These are phyloP conservation scores for Elysia crispata DNA, from an alignment of 2,888 invertebrate species.

Conservation along the genomic window DNA sequence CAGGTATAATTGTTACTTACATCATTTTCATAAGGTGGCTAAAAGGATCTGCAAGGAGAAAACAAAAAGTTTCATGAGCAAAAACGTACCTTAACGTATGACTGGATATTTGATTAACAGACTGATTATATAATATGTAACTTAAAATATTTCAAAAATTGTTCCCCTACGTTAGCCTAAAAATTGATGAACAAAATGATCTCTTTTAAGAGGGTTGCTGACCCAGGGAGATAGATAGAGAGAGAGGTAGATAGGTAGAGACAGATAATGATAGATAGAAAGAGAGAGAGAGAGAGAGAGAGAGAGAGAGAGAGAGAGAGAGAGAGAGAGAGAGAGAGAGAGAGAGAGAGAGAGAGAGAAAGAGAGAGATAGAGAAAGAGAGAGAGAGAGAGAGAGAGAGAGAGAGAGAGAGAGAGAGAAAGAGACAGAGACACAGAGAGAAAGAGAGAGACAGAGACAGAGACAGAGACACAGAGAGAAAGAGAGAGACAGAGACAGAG, in stretches of 20 bases:
- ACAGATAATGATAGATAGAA: not conserved
- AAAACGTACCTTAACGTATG: no score
- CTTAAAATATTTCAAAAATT: no score
- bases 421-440: constrained; percentile 22
- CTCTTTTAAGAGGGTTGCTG: constrained; percentile 13
- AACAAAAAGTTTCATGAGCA: no score
- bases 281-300: constrained; percentile 23
- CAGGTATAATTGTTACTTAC: no score
- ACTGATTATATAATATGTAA: no score
- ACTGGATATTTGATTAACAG: no score
- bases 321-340: constrained; percentile 31
- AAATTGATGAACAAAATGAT: no score
- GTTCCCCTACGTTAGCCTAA: no score
- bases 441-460: not conserved
- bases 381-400: constrained; percentile 1
- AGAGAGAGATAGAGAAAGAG: constrained; percentile 25
- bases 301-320: constrained; percentile 25
- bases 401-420: constrained; percentile 33
- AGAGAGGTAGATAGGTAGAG: constrained; percentile 27
- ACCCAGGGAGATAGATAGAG: not conserved
- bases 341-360: constrained; percentile 30
- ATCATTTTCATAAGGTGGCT: no score
- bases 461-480: constrained; percentile 6
- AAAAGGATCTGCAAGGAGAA: no score
- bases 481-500: not conserved